Evolutionary conservation across 2,797 vertebrate species (phyloP).

Genomic region (Danio choprae): DNA sequence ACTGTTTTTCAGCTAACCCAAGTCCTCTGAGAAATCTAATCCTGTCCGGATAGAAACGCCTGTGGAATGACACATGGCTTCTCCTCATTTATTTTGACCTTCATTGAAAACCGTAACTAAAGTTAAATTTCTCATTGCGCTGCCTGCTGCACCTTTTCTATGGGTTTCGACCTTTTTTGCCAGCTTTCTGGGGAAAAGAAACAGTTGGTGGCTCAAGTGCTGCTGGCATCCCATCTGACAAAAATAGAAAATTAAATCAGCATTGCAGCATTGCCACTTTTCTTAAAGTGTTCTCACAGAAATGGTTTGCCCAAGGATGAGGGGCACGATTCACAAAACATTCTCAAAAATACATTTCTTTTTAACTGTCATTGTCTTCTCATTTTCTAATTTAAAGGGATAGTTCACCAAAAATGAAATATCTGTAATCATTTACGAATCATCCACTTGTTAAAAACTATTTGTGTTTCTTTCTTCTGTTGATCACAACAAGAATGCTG

Average conservation of each 20-base stretch:
- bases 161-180: not conserved
- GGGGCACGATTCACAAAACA: no score
- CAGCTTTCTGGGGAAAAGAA: slow-evolving; percentile 11
- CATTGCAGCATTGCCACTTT: no score
- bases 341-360: no score
- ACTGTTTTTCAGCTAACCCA: not conserved
- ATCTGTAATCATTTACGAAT: no score
- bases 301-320: no score
- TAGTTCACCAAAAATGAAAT: no score
- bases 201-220: not conserved
- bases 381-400: no score
- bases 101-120: not conserved
- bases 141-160: slow-evolving; percentile 7
- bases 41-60: not conserved
- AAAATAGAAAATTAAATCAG: slow-evolving; percentile 6
- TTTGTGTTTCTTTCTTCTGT: no score
- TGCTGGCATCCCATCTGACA: slow-evolving; percentile 1
- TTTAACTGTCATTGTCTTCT: no score
- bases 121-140: not conserved
- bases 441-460: no score
- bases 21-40: slow-evolving; percentile 9
- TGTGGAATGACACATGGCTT: not conserved
- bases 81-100: slow-evolving; percentile 16
- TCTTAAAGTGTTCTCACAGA: no score
- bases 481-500: no score